Base-by-base conservation (phyloP, 2,797 vertebrate species). In the Acipenser ruthenus region DNA sequence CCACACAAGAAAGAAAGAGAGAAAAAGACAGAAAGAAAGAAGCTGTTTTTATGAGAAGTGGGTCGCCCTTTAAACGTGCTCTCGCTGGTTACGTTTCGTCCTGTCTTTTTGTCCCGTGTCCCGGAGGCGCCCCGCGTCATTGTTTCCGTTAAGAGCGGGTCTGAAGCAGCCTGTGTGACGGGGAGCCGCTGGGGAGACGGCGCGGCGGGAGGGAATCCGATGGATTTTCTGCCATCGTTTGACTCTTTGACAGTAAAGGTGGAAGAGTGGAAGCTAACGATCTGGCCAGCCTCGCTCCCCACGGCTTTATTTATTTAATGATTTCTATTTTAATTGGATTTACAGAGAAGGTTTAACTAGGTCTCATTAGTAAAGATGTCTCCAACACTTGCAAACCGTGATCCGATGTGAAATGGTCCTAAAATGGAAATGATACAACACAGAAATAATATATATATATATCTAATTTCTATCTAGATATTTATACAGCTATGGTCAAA, bases 231-330 rank as follows among this genome's bases (percentile, higher is more conserved):
- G 61, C 67, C 60, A 60, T 70, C 60, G 50, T 65, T 61, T 50
- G 65, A 66, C 65, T 65, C 52, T 69, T 37, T 71, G 55, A 58
- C 55, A 58, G 65, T 70, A 64, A 72, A 65, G 58, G 61, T 48
- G 60, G 49, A 49, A 69, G 18, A 13, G 23, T 1, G 15, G 60
- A 50, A 10, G 55, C 55, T 58, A 58, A 58, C 55, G 55, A 58
- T 4, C 55, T 11, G 48, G 8, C 37, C 48, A 49, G 15, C n/a
- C 49, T 6, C 65, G 8, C 5, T 53, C 51, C n/a, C 10, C 58
- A 55, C 66, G 47, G 10, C 51, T 62, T 50, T 63, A 49, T 15
- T 13, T 73, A 71, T 47, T 67, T 61, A 37, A 37, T 11, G 47
- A 6, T 6, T 13, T 53, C 52, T 64, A 37, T 23, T 48, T 65